These are phyloP conservation scores for Eulemur albifrons DNA, from an alignment of 2,797 vertebrate species.

Conservation along the genomic window DNA sequence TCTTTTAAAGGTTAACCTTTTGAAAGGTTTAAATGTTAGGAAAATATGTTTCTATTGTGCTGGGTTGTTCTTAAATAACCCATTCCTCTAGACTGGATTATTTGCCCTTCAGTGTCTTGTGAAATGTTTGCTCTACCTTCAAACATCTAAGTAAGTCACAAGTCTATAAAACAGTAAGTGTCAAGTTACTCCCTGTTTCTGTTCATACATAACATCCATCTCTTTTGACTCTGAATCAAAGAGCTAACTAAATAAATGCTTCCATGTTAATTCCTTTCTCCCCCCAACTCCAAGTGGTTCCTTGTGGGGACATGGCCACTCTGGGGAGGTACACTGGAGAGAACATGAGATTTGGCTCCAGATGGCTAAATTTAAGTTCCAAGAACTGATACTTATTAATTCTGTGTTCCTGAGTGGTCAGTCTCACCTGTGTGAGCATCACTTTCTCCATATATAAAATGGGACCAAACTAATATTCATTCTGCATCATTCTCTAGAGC, in stretches of 20 bases:
- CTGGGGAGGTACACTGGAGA: background rate
- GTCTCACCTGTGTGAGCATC: background rate
- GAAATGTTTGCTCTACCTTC: slow-evolving; percentile 6
- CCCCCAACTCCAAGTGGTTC: background rate
- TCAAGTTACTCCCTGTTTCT: background rate
- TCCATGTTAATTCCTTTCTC: background rate
- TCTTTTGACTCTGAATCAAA: background rate
- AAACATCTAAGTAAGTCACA: background rate
- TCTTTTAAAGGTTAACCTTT: background rate
- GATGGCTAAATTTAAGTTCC: background rate
- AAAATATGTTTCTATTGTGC: background rate
- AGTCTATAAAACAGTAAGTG: background rate
- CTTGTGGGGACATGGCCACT: background rate
- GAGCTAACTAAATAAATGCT: background rate
- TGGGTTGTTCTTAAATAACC: background rate
- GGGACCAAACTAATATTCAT: background rate
- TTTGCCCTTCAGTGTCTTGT: background rate
- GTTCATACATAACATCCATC: background rate
- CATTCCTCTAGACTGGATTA: background rate
- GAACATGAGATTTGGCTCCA: background rate
- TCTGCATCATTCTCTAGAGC: background rate
- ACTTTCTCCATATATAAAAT: background rate
- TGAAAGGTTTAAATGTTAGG: background rate
- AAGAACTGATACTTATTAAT: background rate
- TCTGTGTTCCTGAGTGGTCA: background rate